Evolutionary conservation across 2,888 invertebrate genomes (phyloP).

Genomic region (Eumerus sabulonum): DNA sequence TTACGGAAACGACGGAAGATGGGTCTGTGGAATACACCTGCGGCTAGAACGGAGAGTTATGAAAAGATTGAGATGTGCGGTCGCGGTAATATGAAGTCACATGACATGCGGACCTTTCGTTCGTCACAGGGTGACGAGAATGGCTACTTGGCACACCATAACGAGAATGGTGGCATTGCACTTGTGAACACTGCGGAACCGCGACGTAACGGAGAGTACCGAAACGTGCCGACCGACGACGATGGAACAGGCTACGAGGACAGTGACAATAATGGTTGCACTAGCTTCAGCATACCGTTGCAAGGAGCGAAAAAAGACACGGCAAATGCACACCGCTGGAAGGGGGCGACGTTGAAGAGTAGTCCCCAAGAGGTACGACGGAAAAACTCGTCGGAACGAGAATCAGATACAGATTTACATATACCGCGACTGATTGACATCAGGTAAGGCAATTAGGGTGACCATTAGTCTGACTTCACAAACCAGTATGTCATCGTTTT

Average conservation of each 20-base stretch:
- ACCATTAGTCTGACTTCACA: not conserved
- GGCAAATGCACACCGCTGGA: slow-evolving; percentile 73
- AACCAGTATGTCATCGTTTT: slow-evolving; percentile 10
- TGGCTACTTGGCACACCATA: slow-evolving; percentile 72
- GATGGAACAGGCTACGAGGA: slow-evolving; percentile 82
- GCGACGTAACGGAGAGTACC: slow-evolving; percentile 84
- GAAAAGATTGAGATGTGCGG: slow-evolving; percentile 88
- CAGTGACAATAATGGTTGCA: slow-evolving; percentile 74
- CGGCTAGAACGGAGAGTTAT: slow-evolving; percentile 83
- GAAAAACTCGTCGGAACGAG: slow-evolving; percentile 53
- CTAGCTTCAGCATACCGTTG: slow-evolving; percentile 66
- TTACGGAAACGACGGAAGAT: slow-evolving; percentile 82
- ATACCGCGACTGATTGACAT: slow-evolving; percentile 83
- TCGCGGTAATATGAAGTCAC: slow-evolving; percentile 74
- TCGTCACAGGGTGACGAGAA: slow-evolving; percentile 71
- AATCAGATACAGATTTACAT: slow-evolving; percentile 82
- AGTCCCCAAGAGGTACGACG: slow-evolving; percentile 71
- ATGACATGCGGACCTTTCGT: slow-evolving; percentile 71
- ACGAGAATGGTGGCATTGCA: slow-evolving; percentile 74
- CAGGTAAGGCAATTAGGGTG: slow-evolving; percentile 79
- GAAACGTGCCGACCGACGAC: slow-evolving; percentile 86
- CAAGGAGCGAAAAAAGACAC: slow-evolving; percentile 41
- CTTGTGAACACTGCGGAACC: slow-evolving; percentile 77
- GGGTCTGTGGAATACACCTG: slow-evolving; percentile 79
- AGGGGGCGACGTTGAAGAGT: slow-evolving; percentile 71